Evolutionary conservation across 2,113 vertebrate species (phyloP).

Genomic region (Tenebrosternarchus preto): DNA sequence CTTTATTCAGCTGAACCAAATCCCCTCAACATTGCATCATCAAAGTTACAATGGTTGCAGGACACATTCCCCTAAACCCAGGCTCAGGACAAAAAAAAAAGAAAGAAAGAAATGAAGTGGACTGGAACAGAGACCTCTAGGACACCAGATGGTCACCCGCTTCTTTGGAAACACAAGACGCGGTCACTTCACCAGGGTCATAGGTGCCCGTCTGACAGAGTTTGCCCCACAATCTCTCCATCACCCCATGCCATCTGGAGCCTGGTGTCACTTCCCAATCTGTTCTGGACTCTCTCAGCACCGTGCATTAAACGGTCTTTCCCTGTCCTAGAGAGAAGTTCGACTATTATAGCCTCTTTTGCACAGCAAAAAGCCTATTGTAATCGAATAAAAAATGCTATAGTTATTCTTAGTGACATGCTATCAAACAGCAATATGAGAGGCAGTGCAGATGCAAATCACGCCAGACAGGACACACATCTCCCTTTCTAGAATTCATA

Average conservation of each 20-base stretch:
- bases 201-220: slow-evolving; percentile 43
- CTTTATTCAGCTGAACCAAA: slow-evolving; percentile 19
- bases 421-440: slow-evolving; percentile 1
- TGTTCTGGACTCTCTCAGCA: slow-evolving; percentile 13
- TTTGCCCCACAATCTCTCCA: background rate
- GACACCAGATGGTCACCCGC: slow-evolving; percentile 52
- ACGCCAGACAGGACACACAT: slow-evolving; percentile 4
- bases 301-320: slow-evolving; percentile 5
- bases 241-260: slow-evolving; percentile 45
- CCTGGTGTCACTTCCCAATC: slow-evolving; percentile 35
- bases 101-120: slow-evolving; percentile 37
- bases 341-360: slow-evolving; percentile 1
- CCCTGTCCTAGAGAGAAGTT: slow-evolving; percentile 16
- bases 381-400: background rate
- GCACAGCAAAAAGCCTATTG: background rate
- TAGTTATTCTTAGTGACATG: slow-evolving; percentile 1
- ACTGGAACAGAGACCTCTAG: slow-evolving; percentile 44
- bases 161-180: slow-evolving; percentile 46
- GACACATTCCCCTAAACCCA: slow-evolving; percentile 11
- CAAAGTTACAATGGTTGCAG: slow-evolving; percentile 20
- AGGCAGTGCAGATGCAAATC: slow-evolving; percentile 2
- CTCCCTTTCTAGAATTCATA: slow-evolving; percentile 20
- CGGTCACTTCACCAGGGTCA: slow-evolving; percentile 42
- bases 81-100: background rate
- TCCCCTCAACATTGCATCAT: slow-evolving; percentile 32